Base-by-base conservation (phyloP, 2,888 invertebrate species). In the Tipula lateralis region DNA sequence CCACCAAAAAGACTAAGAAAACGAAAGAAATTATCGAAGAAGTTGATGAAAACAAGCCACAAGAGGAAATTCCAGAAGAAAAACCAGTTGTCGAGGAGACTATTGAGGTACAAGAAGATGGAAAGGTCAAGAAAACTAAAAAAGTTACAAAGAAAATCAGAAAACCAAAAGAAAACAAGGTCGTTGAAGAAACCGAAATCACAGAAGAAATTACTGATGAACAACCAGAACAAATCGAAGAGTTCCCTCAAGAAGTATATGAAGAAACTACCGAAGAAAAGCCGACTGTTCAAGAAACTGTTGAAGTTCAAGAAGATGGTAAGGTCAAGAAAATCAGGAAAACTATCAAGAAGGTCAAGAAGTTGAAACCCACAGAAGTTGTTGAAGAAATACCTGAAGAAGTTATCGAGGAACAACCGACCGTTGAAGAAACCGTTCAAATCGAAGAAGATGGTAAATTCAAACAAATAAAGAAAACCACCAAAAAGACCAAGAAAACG, bases 311-410 rank as follows among this genome's bases (percentile, higher is more conserved):
- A n/a, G 82, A 30, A 30, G 32, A 82, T 32, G 82, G 32, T 6
- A 32, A 82, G n/a, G 30, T 30, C 4, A 82, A 82, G 24, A 66
- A 66, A 66, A 24, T 66, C 9, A 50, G 9, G 50, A 50, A 50
- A 50, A 50, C 19, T 9, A 29, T 82, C 3, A 32, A 29, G 13
- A 82, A 82, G 82, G 29, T 82, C n/a, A 82, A 32, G 24, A 66
- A 66, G 50, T 5, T 6, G 0, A 82, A 82, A 29, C 81, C 81
- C 6, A 12, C 29, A 13, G 81, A 82, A 82, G 5, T 29, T 82
- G 29, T 82, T 5, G 81, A 82, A 82, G 82, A 80, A 29, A 29
- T 80, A 7, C 24, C 80, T 24, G 29, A 80, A 13, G 80, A 89
- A 85, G 80, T 80, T 2, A 9, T 24, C 1, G 80, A 80, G 12